Percentiles rank a stretch among this genome's conserved stretches.
Conservation (phyloP, 1,140 invertebrate genomes). For the Drosophila bocki region DNA sequence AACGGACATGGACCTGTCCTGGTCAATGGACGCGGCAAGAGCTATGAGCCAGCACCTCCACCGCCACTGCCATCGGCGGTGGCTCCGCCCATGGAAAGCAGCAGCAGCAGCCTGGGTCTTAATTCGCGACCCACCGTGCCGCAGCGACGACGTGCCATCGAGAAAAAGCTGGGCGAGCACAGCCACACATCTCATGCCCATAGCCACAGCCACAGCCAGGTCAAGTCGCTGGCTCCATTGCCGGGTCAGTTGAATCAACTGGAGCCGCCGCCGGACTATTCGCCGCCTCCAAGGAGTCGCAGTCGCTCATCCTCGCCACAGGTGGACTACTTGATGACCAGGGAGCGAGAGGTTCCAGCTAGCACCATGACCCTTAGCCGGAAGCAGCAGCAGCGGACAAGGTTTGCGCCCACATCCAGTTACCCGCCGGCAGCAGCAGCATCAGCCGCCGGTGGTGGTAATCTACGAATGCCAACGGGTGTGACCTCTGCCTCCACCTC, state of each 20-base stretch:
- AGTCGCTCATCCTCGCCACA: slow-evolving; percentile 85
- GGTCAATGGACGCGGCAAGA: slow-evolving; percentile 57
- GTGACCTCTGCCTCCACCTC: slow-evolving; percentile 65
- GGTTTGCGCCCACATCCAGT: slow-evolving; percentile 87
- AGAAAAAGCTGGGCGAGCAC: slow-evolving; percentile 75
- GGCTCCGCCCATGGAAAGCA: slow-evolving; percentile 32
- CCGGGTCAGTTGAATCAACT: slow-evolving; percentile 30
- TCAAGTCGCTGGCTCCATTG: slow-evolving; percentile 16
- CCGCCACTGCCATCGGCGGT: background rate
- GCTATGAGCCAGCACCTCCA: slow-evolving; percentile 35
- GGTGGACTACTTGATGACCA: slow-evolving; percentile 63
- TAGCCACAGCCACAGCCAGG: background rate
- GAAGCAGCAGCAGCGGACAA: slow-evolving; percentile 89
- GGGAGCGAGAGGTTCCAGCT: slow-evolving; percentile 6
- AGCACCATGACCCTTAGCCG: slow-evolving; percentile 85
- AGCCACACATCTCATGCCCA: slow-evolving; percentile 3
- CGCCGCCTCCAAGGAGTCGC: slow-evolving; percentile 87
- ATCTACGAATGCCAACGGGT: slow-evolving; percentile 31
- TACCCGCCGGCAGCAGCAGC: slow-evolving; percentile 71
- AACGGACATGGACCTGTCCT: slow-evolving; percentile 5
- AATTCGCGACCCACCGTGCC: slow-evolving; percentile 86
- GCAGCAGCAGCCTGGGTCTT: slow-evolving; percentile 22
- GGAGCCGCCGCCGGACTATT: slow-evolving; percentile 90
- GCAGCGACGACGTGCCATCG: slow-evolving; percentile 87
- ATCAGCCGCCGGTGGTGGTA: slow-evolving; percentile 61